Base-by-base conservation (phyloP, 2,888 invertebrate species). In the Meliscaeva auricollis region DNA sequence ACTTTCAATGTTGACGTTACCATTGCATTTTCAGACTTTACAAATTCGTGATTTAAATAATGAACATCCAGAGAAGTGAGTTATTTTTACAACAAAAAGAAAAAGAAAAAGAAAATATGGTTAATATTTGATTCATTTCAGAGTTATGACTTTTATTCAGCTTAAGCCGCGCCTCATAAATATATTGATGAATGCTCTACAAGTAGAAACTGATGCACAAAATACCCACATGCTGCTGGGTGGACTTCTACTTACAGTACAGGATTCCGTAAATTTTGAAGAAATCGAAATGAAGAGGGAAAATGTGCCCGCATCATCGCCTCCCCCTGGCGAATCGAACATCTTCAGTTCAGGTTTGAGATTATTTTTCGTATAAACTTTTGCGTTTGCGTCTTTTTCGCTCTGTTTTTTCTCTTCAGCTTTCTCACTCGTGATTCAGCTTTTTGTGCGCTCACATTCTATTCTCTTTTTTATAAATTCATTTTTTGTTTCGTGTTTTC, bases 141-240 rank as follows among this genome's bases (percentile, higher is more conserved):
- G 91, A 88, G 88, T 91, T 87, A 90, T 94, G 4, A 95, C 95
- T 1, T 96, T 96, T 89, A 93, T 94, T 13, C 95, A 95, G 88
- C 92, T 97, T 6, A 96, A 96, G 90, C 94, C 96, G 0, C 93
- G 96, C 44, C 93, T 97, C 9, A 95, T 96, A 92, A 96, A 97
- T 91, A 94, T 97, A 30, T 93, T 98, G 17, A 96, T 97, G 91
- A 96, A 95, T 90, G 96, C 97, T 2, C 92, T 98, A 22, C 95
- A 96, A 92, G 96, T 96, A 56, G 98, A 98, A 92, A 94, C 94
- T 0, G 98, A 98, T 92, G 94, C 97, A 0, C 94, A 95, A 88
- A 98, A 98, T 91, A 96, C 97, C 3, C 97, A 98, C 90, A 96
- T 97, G 95, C 92, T 98, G 41, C 93, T 98, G 44, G 97, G 97